Conservation (phyloP, 2,797 vertebrate genomes). For the Lateolabrax maculatus region DNA sequence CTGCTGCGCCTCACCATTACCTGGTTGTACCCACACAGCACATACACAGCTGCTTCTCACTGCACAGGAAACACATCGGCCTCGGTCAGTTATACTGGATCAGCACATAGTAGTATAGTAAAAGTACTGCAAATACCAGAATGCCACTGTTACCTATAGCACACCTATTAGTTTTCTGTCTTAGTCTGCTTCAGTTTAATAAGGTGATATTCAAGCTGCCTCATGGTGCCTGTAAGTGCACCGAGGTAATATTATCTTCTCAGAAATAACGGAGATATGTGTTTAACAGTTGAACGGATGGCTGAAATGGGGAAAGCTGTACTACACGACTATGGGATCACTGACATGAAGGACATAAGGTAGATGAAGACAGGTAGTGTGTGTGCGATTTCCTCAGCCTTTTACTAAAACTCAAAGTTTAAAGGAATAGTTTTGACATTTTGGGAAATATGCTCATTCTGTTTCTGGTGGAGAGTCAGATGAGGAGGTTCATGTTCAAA, state of each 20-base stretch:
- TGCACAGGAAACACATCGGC: constrained; percentile 45
- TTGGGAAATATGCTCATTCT: not conserved
- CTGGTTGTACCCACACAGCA: constrained; percentile 76
- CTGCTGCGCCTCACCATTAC: constrained; percentile 79
- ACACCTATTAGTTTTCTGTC: not conserved
- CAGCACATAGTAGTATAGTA: not conserved
- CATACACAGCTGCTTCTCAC: constrained; percentile 63
- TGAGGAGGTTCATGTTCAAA: not conserved
- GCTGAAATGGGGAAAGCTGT: constrained; percentile 71
- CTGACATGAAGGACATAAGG: constrained; percentile 69
- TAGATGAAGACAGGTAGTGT: not conserved
- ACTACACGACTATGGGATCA: constrained; percentile 66
- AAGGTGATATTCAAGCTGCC: not conserved
- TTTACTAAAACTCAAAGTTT: not conserved
- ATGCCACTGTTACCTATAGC: not conserved
- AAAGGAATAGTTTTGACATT: not conserved
- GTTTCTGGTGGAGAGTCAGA: not conserved
- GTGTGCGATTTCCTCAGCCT: not conserved
- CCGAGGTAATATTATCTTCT: not conserved
- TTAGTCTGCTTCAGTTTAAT: not conserved
- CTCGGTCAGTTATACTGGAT: constrained; percentile 59
- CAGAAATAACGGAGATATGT: constrained; percentile 29
- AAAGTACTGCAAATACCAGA: not conserved
- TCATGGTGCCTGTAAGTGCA: not conserved
- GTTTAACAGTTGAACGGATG: constrained; percentile 74